Base-by-base conservation (phyloP, 2,113 vertebrate species). In the Muntiacus reevesi region DNA sequence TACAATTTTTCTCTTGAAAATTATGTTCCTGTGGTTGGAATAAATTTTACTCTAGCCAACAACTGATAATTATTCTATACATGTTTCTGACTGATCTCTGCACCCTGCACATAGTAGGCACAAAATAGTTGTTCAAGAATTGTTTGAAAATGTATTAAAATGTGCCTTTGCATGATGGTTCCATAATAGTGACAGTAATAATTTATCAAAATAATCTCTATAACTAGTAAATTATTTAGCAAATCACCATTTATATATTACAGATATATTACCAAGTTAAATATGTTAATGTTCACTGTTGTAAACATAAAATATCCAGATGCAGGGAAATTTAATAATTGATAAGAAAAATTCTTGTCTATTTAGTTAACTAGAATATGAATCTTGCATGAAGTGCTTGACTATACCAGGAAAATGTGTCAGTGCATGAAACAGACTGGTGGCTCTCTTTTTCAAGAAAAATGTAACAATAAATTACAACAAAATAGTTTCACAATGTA, bases 201-300 rank as follows among this genome's bases (percentile, higher is more conserved):
- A 74, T 90, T 89, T 85, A 96, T 84, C 55, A 89, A 81, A 89
- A 94, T 76, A 57, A 43, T 95, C n/a, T 64, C 54, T 64, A 17
- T 59, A 85, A 76, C n/a, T 6, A 95, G 43, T 82, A 76, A 96
- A 78, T 94, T 94, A 96, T 93, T 93, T 93, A 95, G 17, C 23
- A 93, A 30, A 59, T 50, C 30, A 87, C 52, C 64, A 74, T 86
- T 50, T n/a, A 45, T 43, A 47, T 91, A 30, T 33, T 85, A 55
- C 2, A 79, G 79, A 55, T 57, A 47, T 60, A 60, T 96, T 78
- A 82, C 57, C 95, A 45, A 62, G 27, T 81, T 88, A 91, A 91
- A 84, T 87, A 74, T 85, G 54, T 88, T 93, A 45, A 45, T 59
- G 17, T 89, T 79, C 25, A 62, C 50, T 13, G 36, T 94, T n/a